A percentile compares a stretch with the other conserved stretches of the same genome.
These are phyloP conservation scores for Lacerta bilineata DNA, from an alignment of 2,797 vertebrate species.

Conservation along the genomic window DNA sequence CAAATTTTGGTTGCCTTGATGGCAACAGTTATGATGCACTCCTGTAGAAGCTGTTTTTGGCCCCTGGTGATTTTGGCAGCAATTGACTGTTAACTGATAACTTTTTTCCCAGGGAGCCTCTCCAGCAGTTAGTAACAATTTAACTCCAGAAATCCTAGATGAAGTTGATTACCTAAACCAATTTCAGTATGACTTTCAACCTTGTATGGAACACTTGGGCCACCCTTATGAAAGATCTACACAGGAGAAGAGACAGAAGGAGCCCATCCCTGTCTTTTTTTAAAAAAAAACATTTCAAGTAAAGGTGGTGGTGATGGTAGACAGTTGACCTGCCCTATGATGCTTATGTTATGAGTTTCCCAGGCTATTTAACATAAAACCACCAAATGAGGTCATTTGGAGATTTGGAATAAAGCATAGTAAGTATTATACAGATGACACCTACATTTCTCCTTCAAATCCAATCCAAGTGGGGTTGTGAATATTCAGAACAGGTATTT, in stretches of 20 bases:
- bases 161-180: not conserved
- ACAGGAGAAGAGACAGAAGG: not conserved
- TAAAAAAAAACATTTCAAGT: not conserved
- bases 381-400: too few relatives aligned
- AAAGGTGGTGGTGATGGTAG: not conserved
- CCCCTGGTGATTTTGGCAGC: not conserved
- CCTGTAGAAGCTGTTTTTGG: not conserved
- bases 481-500: not conserved
- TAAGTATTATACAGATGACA: too few relatives aligned
- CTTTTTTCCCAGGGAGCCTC: not conserved
- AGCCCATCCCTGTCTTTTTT: not conserved
- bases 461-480: not conserved
- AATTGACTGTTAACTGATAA: not conserved
- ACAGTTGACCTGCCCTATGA: not conserved
- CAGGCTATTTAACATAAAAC: too few relatives aligned
- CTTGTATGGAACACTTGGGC: not conserved
- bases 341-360: not conserved
- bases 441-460: not conserved
- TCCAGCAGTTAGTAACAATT: not conserved
- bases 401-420: too few relatives aligned
- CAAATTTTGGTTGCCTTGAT: not conserved
- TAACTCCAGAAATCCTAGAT: not conserved
- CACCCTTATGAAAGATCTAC: not conserved
- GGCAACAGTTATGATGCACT: not conserved
- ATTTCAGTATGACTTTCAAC: not conserved